These are phyloP conservation scores for Serripes groenlandicus DNA, from an alignment of 2,888 invertebrate genomes.

Conservation along the genomic window DNA sequence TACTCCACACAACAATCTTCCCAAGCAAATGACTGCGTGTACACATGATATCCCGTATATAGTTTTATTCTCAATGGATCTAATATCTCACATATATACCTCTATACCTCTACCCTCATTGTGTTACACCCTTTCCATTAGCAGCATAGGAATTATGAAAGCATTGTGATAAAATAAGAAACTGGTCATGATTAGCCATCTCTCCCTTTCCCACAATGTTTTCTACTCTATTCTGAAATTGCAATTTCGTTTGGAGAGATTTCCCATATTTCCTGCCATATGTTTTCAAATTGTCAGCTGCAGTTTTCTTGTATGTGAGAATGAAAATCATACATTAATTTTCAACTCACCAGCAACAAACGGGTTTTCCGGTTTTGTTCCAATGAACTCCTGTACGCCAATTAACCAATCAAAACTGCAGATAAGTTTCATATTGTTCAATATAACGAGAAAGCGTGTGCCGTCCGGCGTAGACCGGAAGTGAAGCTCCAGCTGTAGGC, in stretches of 20 bases:
- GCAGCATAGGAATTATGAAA: background rate
- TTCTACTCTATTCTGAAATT: no score
- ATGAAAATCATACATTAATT: background rate
- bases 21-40: no score
- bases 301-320: background rate
- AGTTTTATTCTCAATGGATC: no score
- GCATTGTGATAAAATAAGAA: background rate
- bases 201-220: background rate
- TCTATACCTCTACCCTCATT: no score
- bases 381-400: constrained; percentile 92
- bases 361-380: constrained; percentile 86
- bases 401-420: constrained; percentile 98
- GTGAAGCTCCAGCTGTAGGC: constrained; percentile 88
- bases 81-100: no score
- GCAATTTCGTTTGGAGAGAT: background rate
- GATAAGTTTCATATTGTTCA: constrained; percentile 98
- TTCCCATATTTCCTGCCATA: background rate
- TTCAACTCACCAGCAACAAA: constrained; percentile 71
- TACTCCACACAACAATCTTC: no score
- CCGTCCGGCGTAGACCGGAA: constrained; percentile 89
- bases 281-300: background rate
- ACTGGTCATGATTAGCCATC: background rate
- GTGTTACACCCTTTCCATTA: no score
- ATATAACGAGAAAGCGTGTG: constrained; percentile 93
- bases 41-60: no score